These are phyloP conservation scores for Chrysocyon brachyurus DNA, from an alignment of 2,797 vertebrate genomes.

Conservation along the genomic window DNA sequence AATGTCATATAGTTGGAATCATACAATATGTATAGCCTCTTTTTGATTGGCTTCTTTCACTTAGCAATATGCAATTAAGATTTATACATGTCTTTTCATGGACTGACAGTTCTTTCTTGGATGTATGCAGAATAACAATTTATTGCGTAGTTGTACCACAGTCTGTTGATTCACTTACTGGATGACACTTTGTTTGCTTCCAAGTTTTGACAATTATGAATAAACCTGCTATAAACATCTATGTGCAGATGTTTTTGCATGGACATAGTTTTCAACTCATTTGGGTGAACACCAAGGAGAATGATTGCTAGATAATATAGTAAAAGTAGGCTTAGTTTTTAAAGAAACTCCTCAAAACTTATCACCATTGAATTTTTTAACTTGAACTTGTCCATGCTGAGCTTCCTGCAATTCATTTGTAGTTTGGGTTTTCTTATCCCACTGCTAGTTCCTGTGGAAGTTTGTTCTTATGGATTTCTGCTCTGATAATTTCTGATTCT, in stretches of 20 bases:
- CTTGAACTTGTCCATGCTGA: background rate
- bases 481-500: background rate
- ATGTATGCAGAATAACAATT: background rate
- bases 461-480: background rate
- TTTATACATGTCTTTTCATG: background rate
- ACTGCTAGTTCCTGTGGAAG: background rate
- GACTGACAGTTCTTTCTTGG: background rate
- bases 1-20: background rate
- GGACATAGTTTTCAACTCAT: background rate
- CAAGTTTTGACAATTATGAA: background rate
- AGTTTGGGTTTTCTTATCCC: background rate
- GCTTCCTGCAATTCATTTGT: background rate
- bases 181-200: background rate
- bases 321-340: background rate
- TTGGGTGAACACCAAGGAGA: background rate
- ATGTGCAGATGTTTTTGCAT: background rate
- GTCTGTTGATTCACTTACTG: background rate
- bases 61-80: background rate
- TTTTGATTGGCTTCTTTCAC: background rate
- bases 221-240: background rate
- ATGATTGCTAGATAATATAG: background rate
- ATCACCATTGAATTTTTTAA: background rate
- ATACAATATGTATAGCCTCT: background rate
- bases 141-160: background rate
- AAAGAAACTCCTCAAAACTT: background rate